Evolutionary conservation across 23 tunicate species (phyloP).

Genomic region (Botrylloides violaceus): DNA sequence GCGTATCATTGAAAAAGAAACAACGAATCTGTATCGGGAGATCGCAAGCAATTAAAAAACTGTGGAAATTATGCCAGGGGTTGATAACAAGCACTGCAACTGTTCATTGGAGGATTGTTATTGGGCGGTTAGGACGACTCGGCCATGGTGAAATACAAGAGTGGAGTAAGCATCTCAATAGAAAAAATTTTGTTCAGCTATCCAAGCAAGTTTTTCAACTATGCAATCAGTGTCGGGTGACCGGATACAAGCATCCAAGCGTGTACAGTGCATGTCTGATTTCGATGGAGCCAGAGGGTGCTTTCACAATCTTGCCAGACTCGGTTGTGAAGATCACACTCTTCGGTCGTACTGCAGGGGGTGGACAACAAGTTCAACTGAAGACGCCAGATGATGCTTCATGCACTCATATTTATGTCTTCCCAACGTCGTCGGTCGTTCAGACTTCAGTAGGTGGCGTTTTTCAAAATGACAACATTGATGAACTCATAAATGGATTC

Average conservation of each 20-base stretch:
- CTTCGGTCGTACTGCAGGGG: slow-evolving; percentile 52
- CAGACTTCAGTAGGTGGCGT: slow-evolving; percentile 29
- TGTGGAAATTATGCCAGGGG: slow-evolving; percentile 64
- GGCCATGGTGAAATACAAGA: slow-evolving; percentile 89
- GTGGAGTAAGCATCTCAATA: slow-evolving; percentile 72
- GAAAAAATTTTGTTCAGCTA: slow-evolving; percentile 25
- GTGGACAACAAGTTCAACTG: slow-evolving; percentile 44
- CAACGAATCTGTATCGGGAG: slow-evolving; percentile 53
- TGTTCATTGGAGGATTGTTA: slow-evolving; percentile 66
- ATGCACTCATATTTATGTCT: slow-evolving; percentile 78
- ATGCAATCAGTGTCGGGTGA: slow-evolving; percentile 59
- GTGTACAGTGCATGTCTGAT: slow-evolving; percentile 74
- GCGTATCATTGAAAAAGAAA: slow-evolving; percentile 47
- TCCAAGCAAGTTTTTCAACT: slow-evolving; percentile 22
- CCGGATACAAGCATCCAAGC: slow-evolving; percentile 17
- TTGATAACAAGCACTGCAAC: slow-evolving; percentile 39
- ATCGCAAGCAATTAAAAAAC: slow-evolving; percentile 55
- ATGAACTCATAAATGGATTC: background rate
- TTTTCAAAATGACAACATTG: slow-evolving; percentile 6
- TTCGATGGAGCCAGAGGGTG: slow-evolving; percentile 82
- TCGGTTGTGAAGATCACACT: background rate
- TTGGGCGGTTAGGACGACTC: slow-evolving; percentile 74
- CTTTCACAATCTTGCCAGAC: slow-evolving; percentile 59
- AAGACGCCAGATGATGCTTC: slow-evolving; percentile 74
- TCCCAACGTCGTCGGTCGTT: slow-evolving; percentile 73